Conservation (phyloP, 2,888 invertebrate genomes). For the Diarsia dahlii region DNA sequence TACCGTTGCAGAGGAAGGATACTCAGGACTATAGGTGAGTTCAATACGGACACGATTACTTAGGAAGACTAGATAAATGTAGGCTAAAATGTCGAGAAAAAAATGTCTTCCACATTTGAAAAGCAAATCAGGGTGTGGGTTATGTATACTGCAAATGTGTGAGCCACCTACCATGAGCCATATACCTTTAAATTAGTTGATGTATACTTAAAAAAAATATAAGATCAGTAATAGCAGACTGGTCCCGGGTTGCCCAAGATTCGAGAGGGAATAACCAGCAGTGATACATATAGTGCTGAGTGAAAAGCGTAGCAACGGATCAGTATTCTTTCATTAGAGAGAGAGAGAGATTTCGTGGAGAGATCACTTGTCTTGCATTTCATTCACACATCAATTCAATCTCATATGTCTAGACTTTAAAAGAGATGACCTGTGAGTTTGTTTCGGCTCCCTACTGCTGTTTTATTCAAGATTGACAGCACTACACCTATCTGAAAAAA, state of each 20-base stretch:
- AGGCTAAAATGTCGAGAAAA: not conserved
- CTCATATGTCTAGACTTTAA: no score
- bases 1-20: constrained; percentile 96
- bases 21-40: constrained; percentile 95
- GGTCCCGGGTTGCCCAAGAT: no score
- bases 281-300: no score
- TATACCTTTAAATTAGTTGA: not conserved
- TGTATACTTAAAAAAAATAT: not conserved
- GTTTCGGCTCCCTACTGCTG: not conserved
- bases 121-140: not conserved
- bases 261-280: no score
- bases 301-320: no score
- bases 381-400: not conserved
- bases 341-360: not conserved
- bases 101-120: not conserved
- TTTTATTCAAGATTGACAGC: not conserved
- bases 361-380: not conserved
- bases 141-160: not conserved
- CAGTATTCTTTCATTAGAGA: not conserved
- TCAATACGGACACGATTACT: not conserved
- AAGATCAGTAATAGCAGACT: not conserved
- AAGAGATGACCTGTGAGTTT: no score
- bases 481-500: not conserved
- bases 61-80: not conserved
- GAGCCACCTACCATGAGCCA: no score